Evolutionary conservation across 1,140 invertebrate species (phyloP), one percentile per base, ranked within the genome.

Genomic region (Popillia japonica): DNA sequence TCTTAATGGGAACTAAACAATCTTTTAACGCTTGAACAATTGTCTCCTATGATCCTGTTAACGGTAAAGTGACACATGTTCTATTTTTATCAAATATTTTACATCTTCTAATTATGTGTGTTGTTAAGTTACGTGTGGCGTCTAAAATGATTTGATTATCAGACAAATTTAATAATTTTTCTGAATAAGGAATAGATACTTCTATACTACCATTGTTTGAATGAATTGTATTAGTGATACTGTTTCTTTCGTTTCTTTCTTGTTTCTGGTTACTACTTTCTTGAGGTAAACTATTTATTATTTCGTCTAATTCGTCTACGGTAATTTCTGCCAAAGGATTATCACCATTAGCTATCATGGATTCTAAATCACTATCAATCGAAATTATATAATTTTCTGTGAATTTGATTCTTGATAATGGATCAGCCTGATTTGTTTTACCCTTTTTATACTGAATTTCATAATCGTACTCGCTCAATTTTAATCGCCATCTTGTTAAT

Each of bases 401-500:
- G 3, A 76, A 40, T 40, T 76, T 48, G 0, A 77, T 68, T n/a
- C 59, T 22, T 11, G 59, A 77, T 77, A 77, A 64, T n/a, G 76
- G 55, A 14, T 77, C 76, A 4, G 76, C 76, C 7, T 40, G 1
- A 20, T 77, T 64, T 34, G 40, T 17, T 42, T 77, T 77, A n/a
- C 76, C 76, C 22, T 77, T 77, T 73, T 78, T 83, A 78, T 86
- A 82, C 27, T 78, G 42, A 40, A 86, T 82, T 27, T 83, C 78
- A 75, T 84, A 87, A 8, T 86, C 80, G 77, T 83, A 86, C 79
- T 87, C 84, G 41, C 78, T 78, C 27, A 87, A 64, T 79, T 82
- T 82, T 0, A 86, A 76, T 76, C 80, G 73, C 85, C 85, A 87
- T 55, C 84, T 40, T 3, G 81, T 59, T 2, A 87, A 77, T 75